Conservation (phyloP, 2,888 invertebrate species). For the Caenorhabditis plicata region DNA sequence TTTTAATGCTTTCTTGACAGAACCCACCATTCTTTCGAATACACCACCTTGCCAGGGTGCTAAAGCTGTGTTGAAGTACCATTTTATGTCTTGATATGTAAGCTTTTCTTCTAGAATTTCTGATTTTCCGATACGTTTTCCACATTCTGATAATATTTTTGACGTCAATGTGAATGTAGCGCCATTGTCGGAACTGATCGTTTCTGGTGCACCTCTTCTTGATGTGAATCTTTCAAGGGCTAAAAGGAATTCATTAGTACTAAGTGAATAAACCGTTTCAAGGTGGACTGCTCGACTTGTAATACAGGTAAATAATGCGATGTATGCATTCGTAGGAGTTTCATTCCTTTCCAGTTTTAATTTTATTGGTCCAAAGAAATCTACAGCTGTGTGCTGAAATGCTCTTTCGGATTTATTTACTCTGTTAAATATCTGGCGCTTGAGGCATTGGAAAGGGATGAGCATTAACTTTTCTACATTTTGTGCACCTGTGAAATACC, state of each 20-base stretch:
- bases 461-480: slow-evolving; percentile 1
- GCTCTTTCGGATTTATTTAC: neutral
- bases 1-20: slow-evolving; percentile 5
- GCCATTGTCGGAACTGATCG: slow-evolving; percentile 3
- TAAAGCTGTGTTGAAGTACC: slow-evolving; percentile 3
- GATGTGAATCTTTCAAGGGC: slow-evolving; percentile 3
- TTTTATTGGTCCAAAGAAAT: slow-evolving; percentile 6
- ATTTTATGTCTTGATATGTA: neutral
- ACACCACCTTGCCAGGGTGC: slow-evolving; percentile 9
- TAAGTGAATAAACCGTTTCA: slow-evolving; percentile 1
- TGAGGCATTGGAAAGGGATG: neutral
- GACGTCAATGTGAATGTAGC: slow-evolving; percentile 1
- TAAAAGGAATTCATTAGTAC: slow-evolving; percentile 6
- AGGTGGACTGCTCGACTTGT: slow-evolving; percentile 2
- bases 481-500: neutral
- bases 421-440: neutral
- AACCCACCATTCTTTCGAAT: slow-evolving; percentile 6
- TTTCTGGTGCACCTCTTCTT: slow-evolving; percentile 6
- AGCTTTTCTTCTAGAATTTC: neutral
- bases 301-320: slow-evolving; percentile 2
- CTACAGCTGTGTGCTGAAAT: slow-evolving; percentile 1
- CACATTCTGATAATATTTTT: neutral
- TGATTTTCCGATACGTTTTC: neutral
- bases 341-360: no score
- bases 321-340: neutral